These are phyloP conservation scores for Odiellus spinosus DNA, from an alignment of 2,888 invertebrate species.

Conservation along the genomic window DNA sequence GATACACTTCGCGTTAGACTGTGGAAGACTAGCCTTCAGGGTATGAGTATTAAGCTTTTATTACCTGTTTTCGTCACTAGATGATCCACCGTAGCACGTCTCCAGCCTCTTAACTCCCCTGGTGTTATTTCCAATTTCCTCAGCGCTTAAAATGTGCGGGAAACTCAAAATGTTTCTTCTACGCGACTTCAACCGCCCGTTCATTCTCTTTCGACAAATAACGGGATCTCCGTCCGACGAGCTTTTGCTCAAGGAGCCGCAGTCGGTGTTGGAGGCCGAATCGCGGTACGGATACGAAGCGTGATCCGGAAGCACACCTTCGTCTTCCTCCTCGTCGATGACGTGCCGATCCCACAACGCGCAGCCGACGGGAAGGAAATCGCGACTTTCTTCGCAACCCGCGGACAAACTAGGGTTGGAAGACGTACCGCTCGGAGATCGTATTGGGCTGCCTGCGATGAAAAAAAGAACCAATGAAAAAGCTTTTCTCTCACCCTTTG, in stretches of 20 bases:
- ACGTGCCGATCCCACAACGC: slow-evolving; percentile 3
- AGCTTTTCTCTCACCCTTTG: no score
- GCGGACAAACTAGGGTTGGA: no score
- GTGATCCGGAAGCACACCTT: slow-evolving; percentile 10
- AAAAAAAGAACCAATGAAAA: no score
- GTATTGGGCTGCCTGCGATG: no score
- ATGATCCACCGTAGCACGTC: slow-evolving; percentile 20
- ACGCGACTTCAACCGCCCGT: slow-evolving; percentile 31
- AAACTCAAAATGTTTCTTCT: slow-evolving; percentile 32
- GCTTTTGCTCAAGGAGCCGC: slow-evolving; percentile 27
- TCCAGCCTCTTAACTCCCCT: slow-evolving; percentile 36
- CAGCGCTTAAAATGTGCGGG: slow-evolving; percentile 43
- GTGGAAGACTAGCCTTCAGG: no score
- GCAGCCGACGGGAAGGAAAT: no score
- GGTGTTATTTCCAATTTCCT: slow-evolving; percentile 33
- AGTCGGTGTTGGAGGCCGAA: slow-evolving; percentile 22
- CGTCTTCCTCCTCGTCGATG: slow-evolving; percentile 11
- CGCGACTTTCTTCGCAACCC: no score
- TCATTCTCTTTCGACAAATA: slow-evolving; percentile 22
- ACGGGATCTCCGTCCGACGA: slow-evolving; percentile 26
- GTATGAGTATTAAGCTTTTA: no score
- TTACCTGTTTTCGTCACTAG: slow-evolving; percentile 20
- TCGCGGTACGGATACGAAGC: slow-evolving; percentile 11
- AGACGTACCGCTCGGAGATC: no score
- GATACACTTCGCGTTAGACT: no score